Conservation (phyloP, 1,140 invertebrate genomes). For the Neodiprion virginianus region DNA sequence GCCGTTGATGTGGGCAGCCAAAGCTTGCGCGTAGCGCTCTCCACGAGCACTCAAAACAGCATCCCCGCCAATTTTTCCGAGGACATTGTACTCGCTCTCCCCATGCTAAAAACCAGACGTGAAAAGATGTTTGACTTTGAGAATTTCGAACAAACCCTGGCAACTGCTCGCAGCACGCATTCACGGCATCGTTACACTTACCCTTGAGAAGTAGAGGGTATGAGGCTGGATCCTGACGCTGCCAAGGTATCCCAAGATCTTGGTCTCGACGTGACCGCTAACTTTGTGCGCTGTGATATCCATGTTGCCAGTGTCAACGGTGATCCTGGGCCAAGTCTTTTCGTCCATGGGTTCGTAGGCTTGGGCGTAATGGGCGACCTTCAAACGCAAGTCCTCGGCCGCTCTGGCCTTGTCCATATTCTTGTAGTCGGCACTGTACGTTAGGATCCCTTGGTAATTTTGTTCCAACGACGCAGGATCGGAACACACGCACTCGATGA, state of each 20-base stretch:
- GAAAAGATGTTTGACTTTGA: background rate
- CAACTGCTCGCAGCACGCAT: background rate
- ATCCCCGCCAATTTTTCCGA: conserved; percentile 91
- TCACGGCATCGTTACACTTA: conserved; percentile 49
- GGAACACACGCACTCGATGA: conserved; percentile 92
- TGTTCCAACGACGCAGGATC: conserved; percentile 81
- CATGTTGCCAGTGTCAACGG: conserved; percentile 73
- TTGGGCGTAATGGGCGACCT: conserved; percentile 85
- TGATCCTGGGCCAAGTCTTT: conserved; percentile 65
- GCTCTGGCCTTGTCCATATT: conserved; percentile 79
- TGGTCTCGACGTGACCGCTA: conserved; percentile 74
- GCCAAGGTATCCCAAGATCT: conserved; percentile 80
- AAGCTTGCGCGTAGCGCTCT: conserved; percentile 76
- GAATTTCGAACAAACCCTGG: background rate
- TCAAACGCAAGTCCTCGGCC: conserved; percentile 80
- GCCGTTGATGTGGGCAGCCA: conserved; percentile 78
- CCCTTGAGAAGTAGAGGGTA: conserved; percentile 78
- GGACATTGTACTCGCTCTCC: conserved; percentile 89
- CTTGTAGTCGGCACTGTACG: conserved; percentile 89
- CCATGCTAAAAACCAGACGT: conserved; percentile 74
- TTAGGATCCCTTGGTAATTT: conserved; percentile 90
- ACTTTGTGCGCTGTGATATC: conserved; percentile 67
- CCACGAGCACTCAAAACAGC: conserved; percentile 83
- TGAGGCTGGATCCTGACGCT: conserved; percentile 76
- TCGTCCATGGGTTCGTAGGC: conserved; percentile 81